Evolutionary conservation across 2,888 invertebrate genomes (phyloP), one percentile per base, ranked within the genome.

Genomic region (Philhelius pedissequus): DNA sequence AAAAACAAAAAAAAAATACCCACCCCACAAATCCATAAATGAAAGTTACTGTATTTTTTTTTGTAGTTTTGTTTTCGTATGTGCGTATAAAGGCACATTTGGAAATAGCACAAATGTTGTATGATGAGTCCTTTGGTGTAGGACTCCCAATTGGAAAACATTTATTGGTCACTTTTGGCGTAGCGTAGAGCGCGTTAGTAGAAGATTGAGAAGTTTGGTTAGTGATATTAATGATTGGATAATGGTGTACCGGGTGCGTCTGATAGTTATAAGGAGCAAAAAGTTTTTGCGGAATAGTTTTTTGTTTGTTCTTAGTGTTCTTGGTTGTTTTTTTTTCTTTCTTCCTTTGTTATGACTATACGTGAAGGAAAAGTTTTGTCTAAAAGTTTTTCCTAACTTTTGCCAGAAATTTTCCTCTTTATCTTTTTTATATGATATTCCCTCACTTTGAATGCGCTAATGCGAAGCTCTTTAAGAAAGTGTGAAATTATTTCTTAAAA

Each of bases 191-290:
- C 32, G 56, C 15, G 62, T 11, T 43, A 4, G 40, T 11, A 27
- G 22, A 38, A 74, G 73, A 54, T 75, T 45, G 35, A 38, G 40
- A 75, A 52, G 35, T 54, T 62, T 62, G 60, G 68, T 38, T 80
- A 75, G 75, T 69, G 75, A 75, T 62, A 74, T 80, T 75, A 75
- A 80, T 80, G 79, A 69, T 52, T 52, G 68, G 48, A 52, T 68
- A 60, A 60, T 68, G 35, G 60, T 60, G 58, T 50, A 58, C 50
- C 64, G 60, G 60, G 58, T 48, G 68, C 40, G 71, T 71, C 64
- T 71, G 66, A 66, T 15, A 71, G 64, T 56, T 38, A n/a, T n/a
- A 70, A 71, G 60, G 52, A 45, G 48, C 20, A 3, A 13, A 48
- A 60, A 74, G 50, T 58, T 74, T 74, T 60, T 20, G 8, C 22